Base-by-base conservation (phyloP, 2,888 invertebrate genomes). In the Andrena flavipes region DNA sequence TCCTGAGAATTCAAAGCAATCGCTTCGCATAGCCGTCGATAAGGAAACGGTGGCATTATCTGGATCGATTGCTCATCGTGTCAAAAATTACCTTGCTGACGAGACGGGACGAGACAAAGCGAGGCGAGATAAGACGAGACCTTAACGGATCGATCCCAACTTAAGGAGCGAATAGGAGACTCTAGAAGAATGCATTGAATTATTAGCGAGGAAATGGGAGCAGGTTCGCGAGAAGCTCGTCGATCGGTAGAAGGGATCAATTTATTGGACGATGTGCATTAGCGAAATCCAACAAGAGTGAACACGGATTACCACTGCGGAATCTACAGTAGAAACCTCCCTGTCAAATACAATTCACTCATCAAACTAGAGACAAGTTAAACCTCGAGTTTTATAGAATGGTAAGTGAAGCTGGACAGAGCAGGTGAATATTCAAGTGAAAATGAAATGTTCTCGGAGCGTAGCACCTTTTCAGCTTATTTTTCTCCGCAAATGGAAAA, bases 11-110 rank as follows among this genome's bases (percentile, higher is more conserved):
- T 42, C 54, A 13, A 70, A 51, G 77, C 84, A 80, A 85, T 87
- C 71, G 82, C 59, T 84, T 71, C 78, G 72, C 67, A 77, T 62
- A 48, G 48, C 64, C 74, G 72, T 16, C 49, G 59, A 42, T 51
- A 62, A 60, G 76, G 54, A 80, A 87, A 80, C 70, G 65, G 65
- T 49, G 68, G 70, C 30, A 56, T 77, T 82, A 74, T 65, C 26
- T 69, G 80, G 62, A 85, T 78, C 76, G 59, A 51, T 51, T 51
- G 48, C 3, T 59, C 59, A 29, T 60, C 42, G 56, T 63, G 42
- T 29, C 33, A 35, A 7, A 13, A 20, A 62, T 16, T 42, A 42
- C 42, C 42, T 5, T 42, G 42, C 42, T 42, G 42, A 42, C 13
- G 42, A 16, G 42, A 42, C 42, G 16, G 16, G 42, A 42, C 42